Evolutionary conservation across 2,113 vertebrate species (phyloP), one percentile per base, ranked within the genome.

Genomic region (Prionailurus viverrinus): DNA sequence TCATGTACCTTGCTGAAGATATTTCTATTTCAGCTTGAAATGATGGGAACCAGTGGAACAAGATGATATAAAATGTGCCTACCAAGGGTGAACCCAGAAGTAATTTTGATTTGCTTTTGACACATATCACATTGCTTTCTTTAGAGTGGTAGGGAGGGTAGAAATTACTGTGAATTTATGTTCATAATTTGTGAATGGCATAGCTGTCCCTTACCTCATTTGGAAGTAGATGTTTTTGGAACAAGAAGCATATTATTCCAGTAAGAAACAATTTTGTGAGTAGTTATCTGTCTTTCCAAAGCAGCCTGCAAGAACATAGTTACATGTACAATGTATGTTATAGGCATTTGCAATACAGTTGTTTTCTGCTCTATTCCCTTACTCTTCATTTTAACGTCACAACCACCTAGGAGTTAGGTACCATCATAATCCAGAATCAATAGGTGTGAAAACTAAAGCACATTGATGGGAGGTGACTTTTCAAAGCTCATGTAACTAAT

Each of bases 151-250:
- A 5, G n/a, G 5, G 13, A 55, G 48, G 7, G 16, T 29, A 68
- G 92, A 96, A 80, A 29, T 78, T 87, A 68, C 61, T 90, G 31
- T 31, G 33, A 33, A 39, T 89, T 93, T 86, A 73, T 31, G 58
- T 51, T 76, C 51, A 27, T 90, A 69, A 45, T 16, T 65, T 80
- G 58, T 71, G 31, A 74, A 58, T 69, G 58, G 33, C 51, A 13
- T 29, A 58, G 11, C 51, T 95, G 39, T 39, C 13, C 48, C 58
- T 39, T 45, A 48, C 51, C 48, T 87, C 36, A 66, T 53, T 89
- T 96, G 12, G 91, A 68, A 80, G 18, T 53, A 85, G 23, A 33
- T 68, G 5, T 16, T 94, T 74, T 69, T 69, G 27, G 61, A 93
- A 51, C 23, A 51, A n/a, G 61, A 19, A 55, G 33, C 36, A n/a